Percentiles rank a stretch among this genome's conserved stretches.
These are phyloP conservation scores for Polyodon spathula DNA, from an alignment of 2,113 vertebrate species.

Conservation along the genomic window DNA sequence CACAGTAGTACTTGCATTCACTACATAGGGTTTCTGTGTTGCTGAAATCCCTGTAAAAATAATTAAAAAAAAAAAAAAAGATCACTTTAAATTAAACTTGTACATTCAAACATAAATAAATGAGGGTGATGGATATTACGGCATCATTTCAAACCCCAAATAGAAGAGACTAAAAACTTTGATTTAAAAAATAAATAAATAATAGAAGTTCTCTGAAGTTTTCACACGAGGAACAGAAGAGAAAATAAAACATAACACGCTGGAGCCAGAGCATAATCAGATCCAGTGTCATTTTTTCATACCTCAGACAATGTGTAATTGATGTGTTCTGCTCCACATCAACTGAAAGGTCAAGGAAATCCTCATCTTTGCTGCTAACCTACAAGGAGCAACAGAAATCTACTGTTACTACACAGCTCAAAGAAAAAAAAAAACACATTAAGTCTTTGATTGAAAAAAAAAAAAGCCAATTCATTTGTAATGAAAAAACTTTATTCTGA, in stretches of 20 bases:
- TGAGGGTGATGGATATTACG: too few relatives aligned
- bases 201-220: too few relatives aligned
- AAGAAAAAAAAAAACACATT: conserved; percentile 2
- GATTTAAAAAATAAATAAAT: too few relatives aligned
- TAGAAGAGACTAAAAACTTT: too few relatives aligned
- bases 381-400: conserved; percentile 39
- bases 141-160: too few relatives aligned
- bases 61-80: conserved; percentile 14
- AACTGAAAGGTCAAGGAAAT: conserved; percentile 95
- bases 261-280: neutral
- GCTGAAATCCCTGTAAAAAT: conserved; percentile 83
- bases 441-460: neutral
- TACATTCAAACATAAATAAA: too few relatives aligned
- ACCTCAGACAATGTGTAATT: conserved; percentile 96
- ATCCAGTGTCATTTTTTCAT: conserved; percentile 28
- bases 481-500: too few relatives aligned
- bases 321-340: conserved; percentile 97
- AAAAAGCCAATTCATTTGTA: too few relatives aligned
- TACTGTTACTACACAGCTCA: neutral
- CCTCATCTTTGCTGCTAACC: conserved; percentile 98
- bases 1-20: conserved; percentile 97
- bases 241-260: too few relatives aligned
- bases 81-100: too few relatives aligned
- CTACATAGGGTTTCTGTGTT: conserved; percentile 96
- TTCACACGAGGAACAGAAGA: too few relatives aligned